These are phyloP conservation scores for Helicoverpa assulta DNA, from an alignment of 2,888 invertebrate species.

Conservation along the genomic window DNA sequence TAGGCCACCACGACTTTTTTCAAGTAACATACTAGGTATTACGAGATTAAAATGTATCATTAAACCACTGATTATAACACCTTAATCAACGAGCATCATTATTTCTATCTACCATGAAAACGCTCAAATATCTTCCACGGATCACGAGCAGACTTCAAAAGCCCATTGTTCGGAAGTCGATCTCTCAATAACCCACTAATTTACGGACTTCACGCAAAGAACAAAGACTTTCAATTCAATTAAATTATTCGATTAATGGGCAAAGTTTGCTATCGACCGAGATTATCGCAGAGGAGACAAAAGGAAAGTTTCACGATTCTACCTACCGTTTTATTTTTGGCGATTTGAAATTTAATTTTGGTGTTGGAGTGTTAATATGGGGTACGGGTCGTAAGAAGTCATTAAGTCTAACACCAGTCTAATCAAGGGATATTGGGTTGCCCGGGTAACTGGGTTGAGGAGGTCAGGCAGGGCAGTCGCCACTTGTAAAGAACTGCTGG, in stretches of 20 bases:
- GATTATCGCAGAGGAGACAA: slow-evolving; percentile 30
- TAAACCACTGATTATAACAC: too few relatives aligned
- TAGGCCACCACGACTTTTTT: too few relatives aligned
- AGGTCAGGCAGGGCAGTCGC: too few relatives aligned
- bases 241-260: slow-evolving; percentile 64
- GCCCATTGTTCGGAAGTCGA: slow-evolving; percentile 50
- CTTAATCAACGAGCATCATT: too few relatives aligned
- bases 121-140: neutral
- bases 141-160: slow-evolving; percentile 30
- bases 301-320: slow-evolving; percentile 10
- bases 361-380: too few relatives aligned
- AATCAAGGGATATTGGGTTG: too few relatives aligned
- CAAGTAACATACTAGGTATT: too few relatives aligned
- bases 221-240: slow-evolving; percentile 64
- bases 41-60: too few relatives aligned
- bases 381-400: too few relatives aligned
- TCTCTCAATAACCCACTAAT: slow-evolving; percentile 53
- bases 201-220: slow-evolving; percentile 56
- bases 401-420: too few relatives aligned
- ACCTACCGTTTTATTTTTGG: slow-evolving; percentile 16
- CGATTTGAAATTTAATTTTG: slow-evolving; percentile 5
- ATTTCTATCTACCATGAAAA: neutral
- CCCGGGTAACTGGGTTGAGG: too few relatives aligned
- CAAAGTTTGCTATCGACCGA: slow-evolving; percentile 57
- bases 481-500: too few relatives aligned